These are phyloP conservation scores for Pammene fasciana DNA, from an alignment of 2,888 invertebrate genomes.

Conservation along the genomic window DNA sequence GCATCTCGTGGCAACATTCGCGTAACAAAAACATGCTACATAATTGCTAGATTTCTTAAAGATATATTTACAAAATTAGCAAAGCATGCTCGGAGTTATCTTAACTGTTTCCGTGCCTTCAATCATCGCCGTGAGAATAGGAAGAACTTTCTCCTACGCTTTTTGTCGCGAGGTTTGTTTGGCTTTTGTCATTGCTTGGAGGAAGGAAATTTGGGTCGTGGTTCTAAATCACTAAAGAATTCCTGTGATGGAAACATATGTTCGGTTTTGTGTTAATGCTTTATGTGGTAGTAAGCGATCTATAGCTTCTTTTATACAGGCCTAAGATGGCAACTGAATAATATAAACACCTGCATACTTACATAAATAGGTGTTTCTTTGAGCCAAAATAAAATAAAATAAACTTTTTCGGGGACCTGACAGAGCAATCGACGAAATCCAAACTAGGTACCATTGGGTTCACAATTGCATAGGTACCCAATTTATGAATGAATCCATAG, in stretches of 20 bases:
- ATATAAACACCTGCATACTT: too few relatives aligned
- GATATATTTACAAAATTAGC: constrained; percentile 37
- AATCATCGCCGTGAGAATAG: constrained; percentile 70
- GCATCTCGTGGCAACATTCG: constrained; percentile 3
- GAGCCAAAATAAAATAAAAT: too few relatives aligned
- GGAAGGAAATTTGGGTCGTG: constrained; percentile 36
- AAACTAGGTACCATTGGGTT: too few relatives aligned
- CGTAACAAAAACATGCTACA: constrained; percentile 31
- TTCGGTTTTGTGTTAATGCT: constrained; percentile 41
- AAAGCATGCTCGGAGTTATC: constrained; percentile 41
- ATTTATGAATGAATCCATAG: too few relatives aligned
- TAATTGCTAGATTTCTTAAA: constrained; percentile 35
- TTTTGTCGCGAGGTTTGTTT: constrained; percentile 39
- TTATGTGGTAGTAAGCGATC: constrained; percentile 5
- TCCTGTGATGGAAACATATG: constrained; percentile 47
- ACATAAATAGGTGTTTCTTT: too few relatives aligned
- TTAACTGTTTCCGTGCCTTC: constrained; percentile 57
- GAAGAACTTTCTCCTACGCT: constrained; percentile 67
- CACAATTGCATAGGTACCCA: too few relatives aligned
- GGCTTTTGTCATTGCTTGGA: constrained; percentile 32
- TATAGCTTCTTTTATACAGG: constrained; percentile 1
- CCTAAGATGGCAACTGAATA: background rate
- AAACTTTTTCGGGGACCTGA: too few relatives aligned
- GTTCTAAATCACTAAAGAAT: constrained; percentile 30
- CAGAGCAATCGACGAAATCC: too few relatives aligned